phyloP scores from a whole-genome alignment of 2,888 invertebrate genomes.

The Parelbella ahira region DNA sequence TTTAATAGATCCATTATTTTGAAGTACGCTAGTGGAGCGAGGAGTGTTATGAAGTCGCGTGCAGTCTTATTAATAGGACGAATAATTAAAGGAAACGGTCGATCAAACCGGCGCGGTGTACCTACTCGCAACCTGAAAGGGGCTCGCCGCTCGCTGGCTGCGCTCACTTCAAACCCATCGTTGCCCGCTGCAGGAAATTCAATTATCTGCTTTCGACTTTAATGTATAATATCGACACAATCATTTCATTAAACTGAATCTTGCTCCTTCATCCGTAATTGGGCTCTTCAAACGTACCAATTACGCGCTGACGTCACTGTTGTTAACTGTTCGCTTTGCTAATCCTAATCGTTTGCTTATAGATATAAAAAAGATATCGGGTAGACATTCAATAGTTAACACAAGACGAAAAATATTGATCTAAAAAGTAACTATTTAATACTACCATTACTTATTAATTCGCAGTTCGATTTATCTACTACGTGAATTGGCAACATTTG shows the following conservation, averaged over 20 bases:
- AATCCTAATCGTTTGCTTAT: too few relatives aligned
- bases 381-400: too few relatives aligned
- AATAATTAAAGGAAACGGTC: constrained; percentile 78
- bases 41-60: constrained; percentile 49
- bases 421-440: too few relatives aligned
- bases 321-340: constrained; percentile 27
- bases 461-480: too few relatives aligned
- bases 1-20: constrained; percentile 47
- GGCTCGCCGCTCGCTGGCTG: constrained; percentile 50
- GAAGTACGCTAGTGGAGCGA: constrained; percentile 42
- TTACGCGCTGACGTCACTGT: constrained; percentile 29
- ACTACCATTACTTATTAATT: too few relatives aligned
- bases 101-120: constrained; percentile 58
- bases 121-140: constrained; percentile 50
- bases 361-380: too few relatives aligned
- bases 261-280: constrained; percentile 65
- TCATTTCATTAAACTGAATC: constrained; percentile 76
- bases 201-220: constrained; percentile 76
- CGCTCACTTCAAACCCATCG: constrained; percentile 59
- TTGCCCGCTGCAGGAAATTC: constrained; percentile 71
- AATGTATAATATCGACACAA: constrained; percentile 75
- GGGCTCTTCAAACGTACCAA: constrained; percentile 58
- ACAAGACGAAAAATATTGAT: too few relatives aligned
- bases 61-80: constrained; percentile 70
- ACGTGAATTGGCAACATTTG: too few relatives aligned